A percentile compares a stretch with the other conserved stretches of the same genome.
These are phyloP conservation scores for Strix aluco DNA, from an alignment of 2,113 vertebrate species.

Conservation along the genomic window DNA sequence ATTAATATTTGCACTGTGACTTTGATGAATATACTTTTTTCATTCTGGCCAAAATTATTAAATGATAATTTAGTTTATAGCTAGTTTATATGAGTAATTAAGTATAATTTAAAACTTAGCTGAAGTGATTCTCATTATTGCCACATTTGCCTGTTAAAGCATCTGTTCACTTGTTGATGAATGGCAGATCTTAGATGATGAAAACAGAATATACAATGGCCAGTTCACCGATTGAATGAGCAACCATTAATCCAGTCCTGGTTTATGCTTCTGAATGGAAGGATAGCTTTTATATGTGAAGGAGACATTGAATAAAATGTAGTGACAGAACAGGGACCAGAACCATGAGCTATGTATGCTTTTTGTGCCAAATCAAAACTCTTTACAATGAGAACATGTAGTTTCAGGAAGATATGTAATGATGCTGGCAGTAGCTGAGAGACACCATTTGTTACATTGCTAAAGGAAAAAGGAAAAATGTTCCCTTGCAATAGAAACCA, in stretches of 20 bases:
- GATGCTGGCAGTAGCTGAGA: background rate
- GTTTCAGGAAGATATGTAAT: background rate
- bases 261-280: background rate
- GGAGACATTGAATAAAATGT: background rate
- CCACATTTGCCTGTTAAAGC: background rate
- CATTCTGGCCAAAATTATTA: background rate
- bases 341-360: background rate
- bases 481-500: background rate
- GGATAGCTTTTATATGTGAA: background rate
- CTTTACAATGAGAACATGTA: background rate
- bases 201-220: background rate
- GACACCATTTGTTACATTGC: background rate
- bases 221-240: background rate
- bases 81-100: background rate
- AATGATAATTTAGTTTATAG: background rate
- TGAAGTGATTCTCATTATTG: background rate
- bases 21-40: background rate
- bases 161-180: background rate
- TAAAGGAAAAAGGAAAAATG: background rate
- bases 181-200: background rate
- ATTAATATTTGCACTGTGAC: background rate
- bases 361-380: background rate
- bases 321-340: background rate
- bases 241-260: background rate
- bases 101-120: background rate